These are phyloP conservation scores for Myotis planiceps DNA, from an alignment of 2,797 vertebrate species.

Conservation along the genomic window DNA sequence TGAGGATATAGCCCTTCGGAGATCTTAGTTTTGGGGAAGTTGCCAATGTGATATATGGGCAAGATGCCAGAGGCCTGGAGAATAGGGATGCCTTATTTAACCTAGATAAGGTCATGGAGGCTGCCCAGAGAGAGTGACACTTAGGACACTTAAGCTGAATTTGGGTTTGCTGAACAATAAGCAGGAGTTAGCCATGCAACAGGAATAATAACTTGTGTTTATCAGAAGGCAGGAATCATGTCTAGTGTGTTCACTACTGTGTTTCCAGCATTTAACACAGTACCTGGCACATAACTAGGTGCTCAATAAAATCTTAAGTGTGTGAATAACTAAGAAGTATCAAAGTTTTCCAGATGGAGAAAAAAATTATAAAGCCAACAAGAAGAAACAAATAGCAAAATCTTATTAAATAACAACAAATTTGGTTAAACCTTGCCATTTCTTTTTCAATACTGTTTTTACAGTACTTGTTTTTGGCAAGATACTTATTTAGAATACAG, in stretches of 20 bases:
- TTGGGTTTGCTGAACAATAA: background rate
- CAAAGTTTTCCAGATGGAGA: background rate
- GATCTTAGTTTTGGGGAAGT: background rate
- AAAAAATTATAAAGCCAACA: constrained; percentile 46
- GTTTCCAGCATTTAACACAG: background rate
- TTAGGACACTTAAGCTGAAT: background rate
- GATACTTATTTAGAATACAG: background rate
- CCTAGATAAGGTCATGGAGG: background rate
- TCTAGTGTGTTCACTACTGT: background rate
- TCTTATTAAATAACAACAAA: constrained; percentile 21
- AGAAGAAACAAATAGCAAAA: constrained; percentile 31
- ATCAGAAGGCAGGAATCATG: background rate
- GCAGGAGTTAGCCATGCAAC: background rate
- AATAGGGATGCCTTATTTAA: background rate
- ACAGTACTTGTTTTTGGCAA: background rate
- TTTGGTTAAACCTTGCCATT: background rate
- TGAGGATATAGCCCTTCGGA: background rate
- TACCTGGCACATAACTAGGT: background rate
- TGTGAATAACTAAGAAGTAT: background rate
- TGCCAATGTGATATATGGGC: background rate
- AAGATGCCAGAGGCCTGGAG: background rate
- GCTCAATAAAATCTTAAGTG: background rate
- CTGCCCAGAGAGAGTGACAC: background rate
- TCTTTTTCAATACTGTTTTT: constrained; percentile 11
- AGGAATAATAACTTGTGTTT: background rate